Evolutionary conservation across 2,797 vertebrate species (phyloP).

Genomic region (Sebastiscus albofasciatus): DNA sequence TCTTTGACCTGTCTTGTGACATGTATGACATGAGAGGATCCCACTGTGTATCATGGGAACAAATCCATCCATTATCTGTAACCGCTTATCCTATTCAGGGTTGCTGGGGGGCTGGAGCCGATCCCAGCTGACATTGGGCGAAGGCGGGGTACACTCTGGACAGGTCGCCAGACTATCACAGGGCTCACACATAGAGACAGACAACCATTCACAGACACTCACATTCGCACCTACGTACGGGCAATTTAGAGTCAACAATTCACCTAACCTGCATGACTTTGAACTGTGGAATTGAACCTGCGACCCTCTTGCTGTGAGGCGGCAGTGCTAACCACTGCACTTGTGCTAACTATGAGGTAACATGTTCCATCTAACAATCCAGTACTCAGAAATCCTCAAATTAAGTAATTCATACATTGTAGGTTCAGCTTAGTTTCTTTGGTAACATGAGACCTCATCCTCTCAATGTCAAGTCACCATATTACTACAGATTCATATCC

Average conservation of each 20-base stretch:
- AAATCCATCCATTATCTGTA: not conserved
- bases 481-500: not conserved
- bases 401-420: not conserved
- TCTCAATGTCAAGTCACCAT: not conserved
- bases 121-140: not conserved
- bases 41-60: not conserved
- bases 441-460: not conserved
- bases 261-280: not conserved
- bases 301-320: not conserved
- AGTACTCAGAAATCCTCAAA: not conserved
- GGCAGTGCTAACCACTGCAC: not conserved
- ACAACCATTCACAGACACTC: not conserved
- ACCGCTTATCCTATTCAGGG: not conserved
- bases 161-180: not conserved
- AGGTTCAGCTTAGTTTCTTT: not conserved
- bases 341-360: not conserved
- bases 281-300: not conserved
- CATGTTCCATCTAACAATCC: not conserved
- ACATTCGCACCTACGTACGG: not conserved
- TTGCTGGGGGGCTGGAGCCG: not conserved
- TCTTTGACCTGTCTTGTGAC: constrained; percentile 13
- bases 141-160: not conserved
- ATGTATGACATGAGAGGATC: not conserved
- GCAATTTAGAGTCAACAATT: not conserved
- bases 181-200: not conserved